Base-by-base conservation (phyloP, 1,140 invertebrate genomes). In the Drosophila ogumai region DNA sequence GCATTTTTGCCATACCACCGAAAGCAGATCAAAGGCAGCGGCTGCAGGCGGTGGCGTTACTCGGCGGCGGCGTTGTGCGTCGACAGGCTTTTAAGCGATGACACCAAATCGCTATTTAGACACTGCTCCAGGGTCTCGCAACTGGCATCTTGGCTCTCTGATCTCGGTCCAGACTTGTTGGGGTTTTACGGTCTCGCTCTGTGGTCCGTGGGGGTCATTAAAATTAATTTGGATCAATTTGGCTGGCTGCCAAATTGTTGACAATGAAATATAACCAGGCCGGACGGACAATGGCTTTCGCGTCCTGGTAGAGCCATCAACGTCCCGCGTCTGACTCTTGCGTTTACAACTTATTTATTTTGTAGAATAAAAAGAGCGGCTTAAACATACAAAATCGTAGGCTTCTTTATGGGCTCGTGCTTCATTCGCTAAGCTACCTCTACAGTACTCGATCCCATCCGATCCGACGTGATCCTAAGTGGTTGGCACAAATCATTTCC, bases 141-240 rank as follows among this genome's bases (percentile, higher is more conserved):
- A 34, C 50, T 54, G 28, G 58, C 34, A 25, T 22, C 32, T 17
- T 19, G 34, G 25, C 10, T 61, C 38, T 19, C 22, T 12, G 49
- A 38, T 54, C 17, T 32, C 31, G n/a, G 43, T 13, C 41, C 72
- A 38, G 59, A 52, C 80, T 76, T 79, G 82, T 82, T 87, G 72
- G 66, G 84, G 66, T 77, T 87, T 87, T 82, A 87, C 69, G 84
- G 69, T 76, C 69, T 59, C 77, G 44, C 72, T 54, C 77, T 86
- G 74, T 81, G 78, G 61, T 82, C 82, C 63, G 69, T 54, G 79
- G 78, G 73, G 91, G 87, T 92, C 87, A 92, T 92, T 92, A 91
- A 92, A 92, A 91, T 92, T 92, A 92, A 92, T 92, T 92, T 91
- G 91, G 91, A 82, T 92, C 91, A 92, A 92, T 92, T 92, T 92